Evolutionary conservation across 1,140 invertebrate genomes (phyloP).

Genomic region (Xylocopa sonorina): DNA sequence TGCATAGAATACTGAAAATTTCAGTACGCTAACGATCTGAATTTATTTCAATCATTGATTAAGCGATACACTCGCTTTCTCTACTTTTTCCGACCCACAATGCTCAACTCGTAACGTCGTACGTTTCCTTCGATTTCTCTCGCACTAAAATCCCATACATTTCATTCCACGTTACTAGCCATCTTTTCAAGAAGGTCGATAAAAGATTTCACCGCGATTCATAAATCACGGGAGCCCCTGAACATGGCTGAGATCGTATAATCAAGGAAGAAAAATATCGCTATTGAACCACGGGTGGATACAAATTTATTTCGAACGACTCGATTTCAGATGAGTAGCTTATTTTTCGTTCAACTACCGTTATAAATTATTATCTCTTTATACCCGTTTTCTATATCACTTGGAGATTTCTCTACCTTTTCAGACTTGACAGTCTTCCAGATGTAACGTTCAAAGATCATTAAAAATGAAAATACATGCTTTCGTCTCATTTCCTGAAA

Average conservation of each 20-base stretch:
- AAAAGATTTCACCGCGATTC: neutral
- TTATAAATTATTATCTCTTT: neutral
- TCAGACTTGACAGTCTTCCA: too few relatives aligned
- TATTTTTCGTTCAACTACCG: neutral
- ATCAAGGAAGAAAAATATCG: neutral
- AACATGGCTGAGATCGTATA: neutral
- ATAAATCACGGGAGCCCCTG: constrained; percentile 8
- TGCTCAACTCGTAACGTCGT: neutral
- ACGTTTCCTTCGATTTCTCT: neutral
- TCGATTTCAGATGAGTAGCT: neutral
- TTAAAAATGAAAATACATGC: too few relatives aligned
- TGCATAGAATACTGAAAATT: too few relatives aligned
- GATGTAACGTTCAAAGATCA: too few relatives aligned
- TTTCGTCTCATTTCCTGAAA: too few relatives aligned
- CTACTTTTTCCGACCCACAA: neutral
- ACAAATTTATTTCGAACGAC: constrained; percentile 10
- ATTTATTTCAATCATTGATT: too few relatives aligned
- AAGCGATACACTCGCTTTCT: neutral
- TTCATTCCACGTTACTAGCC: neutral
- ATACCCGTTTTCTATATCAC: too few relatives aligned
- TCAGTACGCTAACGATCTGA: too few relatives aligned
- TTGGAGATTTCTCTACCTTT: too few relatives aligned
- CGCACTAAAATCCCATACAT: neutral
- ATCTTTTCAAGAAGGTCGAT: neutral
- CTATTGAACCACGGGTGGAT: neutral